These are phyloP conservation scores for Clinocottus analis DNA, from an alignment of 2,113 vertebrate species.

Conservation along the genomic window DNA sequence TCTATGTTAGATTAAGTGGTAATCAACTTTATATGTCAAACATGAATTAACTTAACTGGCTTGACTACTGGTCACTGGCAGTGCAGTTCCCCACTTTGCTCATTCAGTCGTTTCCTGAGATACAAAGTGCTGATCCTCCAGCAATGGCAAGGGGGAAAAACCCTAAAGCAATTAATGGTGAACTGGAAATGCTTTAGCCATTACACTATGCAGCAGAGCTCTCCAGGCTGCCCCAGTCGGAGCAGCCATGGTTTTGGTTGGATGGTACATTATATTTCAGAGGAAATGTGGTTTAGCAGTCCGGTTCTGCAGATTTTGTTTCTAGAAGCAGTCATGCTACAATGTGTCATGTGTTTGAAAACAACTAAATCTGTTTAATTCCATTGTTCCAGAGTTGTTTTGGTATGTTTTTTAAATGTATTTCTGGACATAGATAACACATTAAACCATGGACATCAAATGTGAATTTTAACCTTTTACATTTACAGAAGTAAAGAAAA, in stretches of 20 bases:
- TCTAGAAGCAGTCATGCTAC: not conserved
- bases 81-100: slow-evolving; percentile 1
- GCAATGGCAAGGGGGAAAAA: slow-evolving; percentile 10
- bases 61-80: not conserved
- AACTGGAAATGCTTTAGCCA: slow-evolving; percentile 50
- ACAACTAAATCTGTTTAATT: no score
- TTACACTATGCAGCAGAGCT: slow-evolving; percentile 6
- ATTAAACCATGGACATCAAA: not conserved
- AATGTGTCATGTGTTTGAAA: not conserved
- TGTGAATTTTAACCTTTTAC: not conserved
- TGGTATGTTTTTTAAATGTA: no score
- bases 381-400: not conserved
- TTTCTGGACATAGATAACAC: not conserved
- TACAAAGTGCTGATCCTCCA: slow-evolving; percentile 34
- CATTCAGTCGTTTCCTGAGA: slow-evolving; percentile 20
- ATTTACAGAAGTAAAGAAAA: slow-evolving; percentile 12
- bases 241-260: slow-evolving; percentile 33
- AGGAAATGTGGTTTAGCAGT: slow-evolving; percentile 31
- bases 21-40: not conserved
- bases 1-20: not conserved
- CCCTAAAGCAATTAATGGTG: slow-evolving; percentile 42
- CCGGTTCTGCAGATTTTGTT: not conserved
- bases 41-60: not conserved
- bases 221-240: not conserved
- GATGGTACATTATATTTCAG: slow-evolving; percentile 22